A percentile compares a stretch with the other conserved stretches of the same genome.
These are phyloP conservation scores for Torymus auratus DNA, from an alignment of 2,888 invertebrate genomes.

Conservation along the genomic window DNA sequence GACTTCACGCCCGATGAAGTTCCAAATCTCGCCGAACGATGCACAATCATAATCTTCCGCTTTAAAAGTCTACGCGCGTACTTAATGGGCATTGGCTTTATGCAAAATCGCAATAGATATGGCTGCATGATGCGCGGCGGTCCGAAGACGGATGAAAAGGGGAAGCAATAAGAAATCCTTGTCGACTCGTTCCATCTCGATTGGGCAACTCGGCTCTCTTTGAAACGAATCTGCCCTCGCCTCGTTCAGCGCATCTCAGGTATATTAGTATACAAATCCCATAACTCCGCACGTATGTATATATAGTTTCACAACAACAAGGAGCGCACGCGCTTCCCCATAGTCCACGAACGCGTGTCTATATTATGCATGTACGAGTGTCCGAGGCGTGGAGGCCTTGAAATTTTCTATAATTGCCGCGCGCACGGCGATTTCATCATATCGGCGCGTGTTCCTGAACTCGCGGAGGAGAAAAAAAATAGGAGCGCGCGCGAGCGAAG, in stretches of 20 bases:
- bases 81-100: no score
- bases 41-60: not conserved
- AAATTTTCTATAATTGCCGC: conserved; percentile 68
- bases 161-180: conserved; percentile 49
- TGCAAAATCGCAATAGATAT: not conserved
- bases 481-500: conserved; percentile 7
- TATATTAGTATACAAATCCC: no score
- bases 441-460: conserved; percentile 51
- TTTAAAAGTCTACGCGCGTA: no score
- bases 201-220: conserved; percentile 33
- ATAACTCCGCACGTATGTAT: no score
- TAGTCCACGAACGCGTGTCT: no score
- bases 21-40: conserved; percentile 1
- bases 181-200: conserved; percentile 41
- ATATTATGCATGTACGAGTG: conserved; percentile 36
- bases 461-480: conserved; percentile 22
- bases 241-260: no score
- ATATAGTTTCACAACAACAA: no score
- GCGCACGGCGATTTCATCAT: conserved; percentile 65
- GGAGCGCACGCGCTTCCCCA: no score
- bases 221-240: no score
- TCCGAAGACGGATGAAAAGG: conserved; percentile 42
- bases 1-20: conserved; percentile 39
- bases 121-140: not conserved
- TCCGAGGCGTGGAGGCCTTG: conserved; percentile 64